Conservation (phyloP, 2,888 invertebrate genomes). For the Mamestra brassicae region DNA sequence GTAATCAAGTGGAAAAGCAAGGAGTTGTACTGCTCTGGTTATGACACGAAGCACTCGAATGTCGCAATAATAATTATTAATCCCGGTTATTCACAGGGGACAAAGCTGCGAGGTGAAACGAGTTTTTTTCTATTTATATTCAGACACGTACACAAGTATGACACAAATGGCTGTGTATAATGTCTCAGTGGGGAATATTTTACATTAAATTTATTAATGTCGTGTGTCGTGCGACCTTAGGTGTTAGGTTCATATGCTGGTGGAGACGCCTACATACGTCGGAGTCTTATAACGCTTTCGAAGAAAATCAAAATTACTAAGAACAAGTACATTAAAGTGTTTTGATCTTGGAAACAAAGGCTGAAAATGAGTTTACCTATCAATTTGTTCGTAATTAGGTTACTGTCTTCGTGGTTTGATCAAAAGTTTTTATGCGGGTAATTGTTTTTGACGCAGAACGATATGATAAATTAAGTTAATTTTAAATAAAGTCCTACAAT, state of each 20-base stretch:
- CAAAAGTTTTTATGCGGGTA: constrained; percentile 59
- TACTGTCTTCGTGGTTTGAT: constrained; percentile 57
- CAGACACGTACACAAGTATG: constrained; percentile 42
- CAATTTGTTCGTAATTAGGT: constrained; percentile 59
- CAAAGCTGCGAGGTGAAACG: constrained; percentile 54
- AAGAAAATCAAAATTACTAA: constrained; percentile 27
- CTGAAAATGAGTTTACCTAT: constrained; percentile 56
- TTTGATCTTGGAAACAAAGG: constrained; percentile 37
- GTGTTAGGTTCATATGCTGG: constrained; percentile 31
- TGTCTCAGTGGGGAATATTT: constrained; percentile 53
- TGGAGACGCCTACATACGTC: constrained; percentile 19
- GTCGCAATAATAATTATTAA: constrained; percentile 73
- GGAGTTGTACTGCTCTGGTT: constrained; percentile 74
- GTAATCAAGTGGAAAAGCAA: constrained; percentile 82
- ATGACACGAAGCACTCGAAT: constrained; percentile 68
- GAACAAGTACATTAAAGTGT: constrained; percentile 39
- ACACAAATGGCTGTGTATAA: constrained; percentile 52
- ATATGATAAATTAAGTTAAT: constrained; percentile 47
- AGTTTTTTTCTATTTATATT: constrained; percentile 50
- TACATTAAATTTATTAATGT: constrained; percentile 56
- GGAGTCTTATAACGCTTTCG: constrained; percentile 36
- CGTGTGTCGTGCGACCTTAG: constrained; percentile 41
- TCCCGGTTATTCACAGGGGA: constrained; percentile 62
- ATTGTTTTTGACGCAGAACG: constrained; percentile 58
- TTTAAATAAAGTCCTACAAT: constrained; percentile 26